Evolutionary conservation across 1,140 invertebrate species (phyloP).

Genomic region (Papilio machaon): DNA sequence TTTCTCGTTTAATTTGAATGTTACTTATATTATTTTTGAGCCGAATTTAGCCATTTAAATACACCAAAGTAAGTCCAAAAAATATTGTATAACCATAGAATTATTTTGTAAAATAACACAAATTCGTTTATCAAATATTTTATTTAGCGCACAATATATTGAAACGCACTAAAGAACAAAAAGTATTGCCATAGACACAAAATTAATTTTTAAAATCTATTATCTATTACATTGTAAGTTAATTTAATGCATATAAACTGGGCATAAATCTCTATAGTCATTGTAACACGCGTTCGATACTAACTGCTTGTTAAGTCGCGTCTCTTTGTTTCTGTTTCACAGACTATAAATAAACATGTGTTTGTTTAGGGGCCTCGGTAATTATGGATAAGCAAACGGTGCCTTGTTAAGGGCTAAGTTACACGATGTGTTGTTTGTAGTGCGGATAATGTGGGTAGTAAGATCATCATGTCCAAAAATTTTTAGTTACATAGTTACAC

Average conservation of each 20-base stretch:
- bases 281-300: conserved; percentile 34
- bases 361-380: conserved; percentile 55
- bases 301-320: conserved; percentile 37
- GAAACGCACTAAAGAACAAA: no score
- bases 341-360: conserved; percentile 39
- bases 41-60: no score
- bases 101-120: no score
- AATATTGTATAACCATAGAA: no score
- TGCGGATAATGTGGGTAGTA: conserved; percentile 13
- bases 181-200: background rate
- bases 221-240: conserved; percentile 18
- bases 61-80: background rate
- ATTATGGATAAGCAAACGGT: conserved; percentile 54
- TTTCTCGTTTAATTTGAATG: no score
- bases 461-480: conserved; percentile 1
- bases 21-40: no score
- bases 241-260: conserved; percentile 26
- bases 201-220: conserved; percentile 13
- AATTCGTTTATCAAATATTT: no score
- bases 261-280: conserved; percentile 27
- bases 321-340: conserved; percentile 35
- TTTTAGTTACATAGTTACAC: background rate
- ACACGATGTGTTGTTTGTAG: conserved; percentile 28
- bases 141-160: no score
- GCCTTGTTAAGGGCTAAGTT: conserved; percentile 39